Evolutionary conservation across 2,113 vertebrate species (phyloP).

Genomic region (Cyphomyrus plagiostoma): DNA sequence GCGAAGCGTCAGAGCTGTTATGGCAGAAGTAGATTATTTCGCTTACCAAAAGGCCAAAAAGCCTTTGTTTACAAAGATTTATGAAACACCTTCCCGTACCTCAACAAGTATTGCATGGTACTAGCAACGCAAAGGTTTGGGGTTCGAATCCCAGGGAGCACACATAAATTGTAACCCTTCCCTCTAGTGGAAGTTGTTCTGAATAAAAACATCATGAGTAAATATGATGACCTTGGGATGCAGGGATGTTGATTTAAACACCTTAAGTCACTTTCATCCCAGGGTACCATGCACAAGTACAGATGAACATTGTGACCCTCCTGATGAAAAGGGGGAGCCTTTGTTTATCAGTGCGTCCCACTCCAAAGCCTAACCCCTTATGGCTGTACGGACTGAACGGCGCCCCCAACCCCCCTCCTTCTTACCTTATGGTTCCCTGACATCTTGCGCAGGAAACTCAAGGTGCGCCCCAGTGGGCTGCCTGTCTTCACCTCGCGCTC

Average conservation of each 20-base stretch:
- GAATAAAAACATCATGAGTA: not conserved
- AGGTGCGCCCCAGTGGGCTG: conserved; percentile 54
- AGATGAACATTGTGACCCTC: not conserved
- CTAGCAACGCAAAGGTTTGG: not conserved
- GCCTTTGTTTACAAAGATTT: not conserved
- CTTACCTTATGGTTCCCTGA: conserved; percentile 66
- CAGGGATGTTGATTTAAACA: not conserved
- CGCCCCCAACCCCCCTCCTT: not conserved
- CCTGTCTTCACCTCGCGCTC: conserved; percentile 29
- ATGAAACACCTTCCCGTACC: not conserved
- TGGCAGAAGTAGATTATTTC: not conserved
- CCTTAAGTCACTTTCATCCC: not conserved
- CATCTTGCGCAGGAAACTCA: conserved; percentile 71
- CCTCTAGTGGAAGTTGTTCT: not conserved
- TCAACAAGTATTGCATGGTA: not conserved
- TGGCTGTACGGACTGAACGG: not conserved
- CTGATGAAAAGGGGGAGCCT: not conserved
- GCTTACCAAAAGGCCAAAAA: not conserved
- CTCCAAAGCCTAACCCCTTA: not conserved
- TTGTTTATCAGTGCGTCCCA: not conserved
- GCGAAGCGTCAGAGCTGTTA: not conserved
- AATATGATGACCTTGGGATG: not conserved
- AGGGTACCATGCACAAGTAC: not conserved
- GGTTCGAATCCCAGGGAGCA: not conserved
- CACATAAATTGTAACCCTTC: not conserved